phyloP scores from a whole-genome alignment of 2,797 vertebrate species.

The Dryobates pubescens region DNA sequence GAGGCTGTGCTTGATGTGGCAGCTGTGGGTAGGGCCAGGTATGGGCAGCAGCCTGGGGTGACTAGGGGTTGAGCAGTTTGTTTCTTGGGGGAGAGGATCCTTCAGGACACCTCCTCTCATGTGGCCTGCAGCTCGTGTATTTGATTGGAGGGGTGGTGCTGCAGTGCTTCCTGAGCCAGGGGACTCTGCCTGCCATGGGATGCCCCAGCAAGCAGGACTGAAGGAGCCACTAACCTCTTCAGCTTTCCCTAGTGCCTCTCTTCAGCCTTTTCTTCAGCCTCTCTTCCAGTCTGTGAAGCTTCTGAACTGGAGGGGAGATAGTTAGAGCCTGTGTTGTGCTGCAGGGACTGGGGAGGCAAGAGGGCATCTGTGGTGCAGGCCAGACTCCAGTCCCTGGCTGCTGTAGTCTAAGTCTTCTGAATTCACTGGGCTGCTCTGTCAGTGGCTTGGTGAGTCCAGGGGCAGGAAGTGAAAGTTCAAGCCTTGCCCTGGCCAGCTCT shows the following conservation, averaged over 20 bases:
- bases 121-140: background rate
- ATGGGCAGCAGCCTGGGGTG: background rate
- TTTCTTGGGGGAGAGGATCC: background rate
- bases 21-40: background rate
- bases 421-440: background rate
- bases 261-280: no score
- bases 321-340: background rate
- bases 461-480: background rate
- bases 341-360: background rate
- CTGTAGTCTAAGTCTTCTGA: background rate
- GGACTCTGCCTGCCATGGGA: no score
- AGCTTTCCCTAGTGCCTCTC: fast-evolving
- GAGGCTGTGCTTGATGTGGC: background rate
- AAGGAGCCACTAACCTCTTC: background rate
- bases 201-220: background rate
- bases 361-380: background rate
- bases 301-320: background rate
- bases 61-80: background rate
- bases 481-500: background rate
- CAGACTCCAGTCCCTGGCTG: background rate
- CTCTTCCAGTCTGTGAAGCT: background rate
- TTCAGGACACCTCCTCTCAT: background rate
- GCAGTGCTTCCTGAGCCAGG: background rate
- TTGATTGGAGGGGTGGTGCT: background rate
- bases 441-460: background rate